A percentile compares a stretch with the other conserved stretches of the same genome.
These are phyloP conservation scores for Danionella cerebrum DNA, from an alignment of 2,113 vertebrate species.

Conservation along the genomic window DNA sequence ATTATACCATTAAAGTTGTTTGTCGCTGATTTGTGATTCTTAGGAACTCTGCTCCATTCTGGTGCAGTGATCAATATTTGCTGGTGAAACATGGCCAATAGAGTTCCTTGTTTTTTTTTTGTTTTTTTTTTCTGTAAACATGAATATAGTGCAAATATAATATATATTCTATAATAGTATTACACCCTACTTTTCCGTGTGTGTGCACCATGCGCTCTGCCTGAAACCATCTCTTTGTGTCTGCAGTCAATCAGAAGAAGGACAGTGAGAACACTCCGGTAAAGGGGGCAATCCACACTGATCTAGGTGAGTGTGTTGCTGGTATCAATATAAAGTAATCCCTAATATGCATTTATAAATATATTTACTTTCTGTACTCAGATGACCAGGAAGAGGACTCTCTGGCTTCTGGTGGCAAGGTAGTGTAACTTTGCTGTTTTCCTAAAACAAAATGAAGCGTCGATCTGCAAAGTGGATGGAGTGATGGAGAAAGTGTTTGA, in stretches of 20 bases:
- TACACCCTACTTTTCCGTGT: background rate
- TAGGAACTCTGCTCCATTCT: no score
- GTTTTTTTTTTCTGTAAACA: no score
- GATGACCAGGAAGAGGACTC: constrained; percentile 95
- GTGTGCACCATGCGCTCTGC: background rate
- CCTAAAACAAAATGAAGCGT: no score
- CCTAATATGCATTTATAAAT: background rate
- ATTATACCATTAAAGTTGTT: no score
- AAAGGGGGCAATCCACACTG: constrained; percentile 84
- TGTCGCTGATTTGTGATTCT: no score
- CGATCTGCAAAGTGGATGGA: no score
- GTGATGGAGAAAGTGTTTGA: background rate
- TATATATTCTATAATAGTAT: background rate
- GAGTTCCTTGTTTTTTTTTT: no score
- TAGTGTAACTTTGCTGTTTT: no score
- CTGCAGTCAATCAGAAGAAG: constrained; percentile 86
- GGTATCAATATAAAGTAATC: background rate
- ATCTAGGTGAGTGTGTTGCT: constrained; percentile 70
- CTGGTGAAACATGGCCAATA: no score
- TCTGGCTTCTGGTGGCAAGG: constrained; percentile 83
- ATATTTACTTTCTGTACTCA: constrained; percentile 41
- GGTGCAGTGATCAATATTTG: no score
- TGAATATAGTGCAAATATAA: no score
- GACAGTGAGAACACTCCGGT: constrained; percentile 87
- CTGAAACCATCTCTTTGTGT: background rate